Conservation (phyloP, 2,888 invertebrate species). For the Pristionchus arcanus region DNA sequence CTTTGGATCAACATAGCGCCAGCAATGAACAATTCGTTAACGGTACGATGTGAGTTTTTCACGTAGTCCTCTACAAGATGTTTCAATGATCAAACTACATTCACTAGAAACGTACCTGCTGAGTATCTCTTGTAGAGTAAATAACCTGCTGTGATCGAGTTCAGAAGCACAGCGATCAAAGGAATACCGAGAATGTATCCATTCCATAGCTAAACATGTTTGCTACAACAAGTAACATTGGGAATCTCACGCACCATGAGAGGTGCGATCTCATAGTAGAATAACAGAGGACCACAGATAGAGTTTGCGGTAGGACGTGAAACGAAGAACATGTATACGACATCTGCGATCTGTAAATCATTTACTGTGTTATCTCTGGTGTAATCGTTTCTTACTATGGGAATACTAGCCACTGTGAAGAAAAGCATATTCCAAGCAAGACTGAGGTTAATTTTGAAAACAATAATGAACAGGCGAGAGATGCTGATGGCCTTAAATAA, state of each 20-base stretch:
- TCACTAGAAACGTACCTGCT: background rate
- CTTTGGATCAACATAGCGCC: conserved; percentile 14
- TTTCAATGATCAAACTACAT: background rate
- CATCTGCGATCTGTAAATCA: background rate
- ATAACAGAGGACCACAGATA: background rate
- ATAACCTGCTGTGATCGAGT: conserved; percentile 3
- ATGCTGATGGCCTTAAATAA: conserved; percentile 23
- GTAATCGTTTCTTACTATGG: background rate
- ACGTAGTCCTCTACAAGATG: background rate
- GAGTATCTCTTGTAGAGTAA: conserved; percentile 19
- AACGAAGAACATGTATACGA: conserved; percentile 33
- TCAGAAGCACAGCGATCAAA: background rate
- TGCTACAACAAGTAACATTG: background rate
- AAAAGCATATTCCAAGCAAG: background rate
- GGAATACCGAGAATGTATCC: conserved; percentile 24
- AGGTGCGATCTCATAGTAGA: background rate
- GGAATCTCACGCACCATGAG: conserved; percentile 1
- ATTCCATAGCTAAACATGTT: background rate
- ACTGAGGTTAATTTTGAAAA: background rate
- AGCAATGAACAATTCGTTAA: background rate
- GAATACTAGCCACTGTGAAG: background rate
- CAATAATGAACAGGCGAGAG: background rate
- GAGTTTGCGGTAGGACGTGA: background rate
- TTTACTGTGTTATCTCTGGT: background rate
- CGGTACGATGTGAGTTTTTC: background rate